phyloP scores from a whole-genome alignment of 1,140 invertebrate genomes.

The Eupeodes corollae region DNA sequence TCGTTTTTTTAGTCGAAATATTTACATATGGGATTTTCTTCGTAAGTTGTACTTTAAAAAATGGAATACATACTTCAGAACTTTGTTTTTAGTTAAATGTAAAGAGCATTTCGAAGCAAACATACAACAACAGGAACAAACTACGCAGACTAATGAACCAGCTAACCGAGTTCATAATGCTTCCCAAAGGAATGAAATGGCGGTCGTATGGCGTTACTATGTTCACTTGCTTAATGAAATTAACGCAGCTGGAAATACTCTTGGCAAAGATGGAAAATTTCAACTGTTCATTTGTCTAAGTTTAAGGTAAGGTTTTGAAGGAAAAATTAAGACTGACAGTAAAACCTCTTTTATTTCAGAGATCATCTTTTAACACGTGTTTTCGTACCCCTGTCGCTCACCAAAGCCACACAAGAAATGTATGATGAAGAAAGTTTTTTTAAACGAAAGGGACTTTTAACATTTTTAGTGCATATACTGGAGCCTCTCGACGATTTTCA shows the following conservation, averaged over 20 bases:
- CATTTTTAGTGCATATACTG: slow-evolving; percentile 84
- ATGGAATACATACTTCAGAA: background rate
- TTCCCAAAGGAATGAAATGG: slow-evolving; percentile 46
- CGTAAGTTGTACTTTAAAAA: slow-evolving; percentile 50
- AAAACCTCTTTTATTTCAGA: slow-evolving; percentile 44
- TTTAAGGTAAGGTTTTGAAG: slow-evolving; percentile 35
- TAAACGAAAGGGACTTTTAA: slow-evolving; percentile 68
- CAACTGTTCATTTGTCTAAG: slow-evolving; percentile 91
- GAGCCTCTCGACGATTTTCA: slow-evolving; percentile 86
- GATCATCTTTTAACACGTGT: slow-evolving; percentile 87
- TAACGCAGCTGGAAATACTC: slow-evolving; percentile 63
- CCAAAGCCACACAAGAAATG: slow-evolving; percentile 79
- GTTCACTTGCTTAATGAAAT: slow-evolving; percentile 76
- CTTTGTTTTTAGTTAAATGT: slow-evolving; percentile 52
- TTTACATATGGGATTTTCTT: slow-evolving; percentile 97
- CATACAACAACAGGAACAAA: slow-evolving; percentile 50
- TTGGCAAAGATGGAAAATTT: slow-evolving; percentile 98
- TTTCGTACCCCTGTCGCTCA: slow-evolving; percentile 73
- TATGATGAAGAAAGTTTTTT: slow-evolving; percentile 94
- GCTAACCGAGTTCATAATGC: slow-evolving; percentile 27
- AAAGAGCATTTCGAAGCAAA: slow-evolving; percentile 75
- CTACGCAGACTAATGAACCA: slow-evolving; percentile 20
- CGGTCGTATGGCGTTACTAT: slow-evolving; percentile 61
- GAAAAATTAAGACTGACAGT: background rate
- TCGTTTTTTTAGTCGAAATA: slow-evolving; percentile 83